A percentile compares a stretch with the other conserved stretches of the same genome.
Evolutionary conservation across 2,888 invertebrate species (phyloP).

Genomic region (Philonicus albiceps): DNA sequence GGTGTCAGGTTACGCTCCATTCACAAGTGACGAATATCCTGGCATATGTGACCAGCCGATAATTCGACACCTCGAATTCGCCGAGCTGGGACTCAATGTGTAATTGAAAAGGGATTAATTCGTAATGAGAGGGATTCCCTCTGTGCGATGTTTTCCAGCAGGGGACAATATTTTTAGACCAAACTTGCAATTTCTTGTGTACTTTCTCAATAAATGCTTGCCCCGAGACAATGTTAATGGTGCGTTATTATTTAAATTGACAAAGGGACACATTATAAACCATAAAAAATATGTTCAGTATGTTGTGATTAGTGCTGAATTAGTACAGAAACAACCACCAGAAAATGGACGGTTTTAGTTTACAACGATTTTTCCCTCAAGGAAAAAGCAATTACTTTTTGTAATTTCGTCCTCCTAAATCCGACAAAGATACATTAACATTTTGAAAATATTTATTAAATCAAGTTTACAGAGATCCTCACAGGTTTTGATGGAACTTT

Average conservation of each 20-base stretch:
- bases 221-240: not conserved
- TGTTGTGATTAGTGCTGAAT: too few species aligned
- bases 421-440: too few species aligned
- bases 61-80: conserved; percentile 37
- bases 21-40: conserved; percentile 19
- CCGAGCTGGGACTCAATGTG: not conserved
- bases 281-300: too few species aligned
- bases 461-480: too few species aligned
- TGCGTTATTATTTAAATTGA: not conserved
- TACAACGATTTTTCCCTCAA: too few species aligned
- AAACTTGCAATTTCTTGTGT: not conserved
- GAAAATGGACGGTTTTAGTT: too few species aligned
- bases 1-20: conserved; percentile 19
- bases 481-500: too few species aligned
- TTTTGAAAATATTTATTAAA: too few species aligned
- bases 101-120: conserved; percentile 42
- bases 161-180: not conserved
- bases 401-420: too few species aligned
- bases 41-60: conserved; percentile 39
- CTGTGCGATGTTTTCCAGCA: not conserved
- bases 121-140: conserved; percentile 28
- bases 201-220: not conserved
- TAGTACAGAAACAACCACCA: too few species aligned
- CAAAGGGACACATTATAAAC: too few species aligned
- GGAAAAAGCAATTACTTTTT: too few species aligned